A percentile compares a stretch with the other conserved stretches of the same genome.
These are phyloP conservation scores for Drosophila barbarae DNA, from an alignment of 2,888 invertebrate genomes.

Conservation along the genomic window DNA sequence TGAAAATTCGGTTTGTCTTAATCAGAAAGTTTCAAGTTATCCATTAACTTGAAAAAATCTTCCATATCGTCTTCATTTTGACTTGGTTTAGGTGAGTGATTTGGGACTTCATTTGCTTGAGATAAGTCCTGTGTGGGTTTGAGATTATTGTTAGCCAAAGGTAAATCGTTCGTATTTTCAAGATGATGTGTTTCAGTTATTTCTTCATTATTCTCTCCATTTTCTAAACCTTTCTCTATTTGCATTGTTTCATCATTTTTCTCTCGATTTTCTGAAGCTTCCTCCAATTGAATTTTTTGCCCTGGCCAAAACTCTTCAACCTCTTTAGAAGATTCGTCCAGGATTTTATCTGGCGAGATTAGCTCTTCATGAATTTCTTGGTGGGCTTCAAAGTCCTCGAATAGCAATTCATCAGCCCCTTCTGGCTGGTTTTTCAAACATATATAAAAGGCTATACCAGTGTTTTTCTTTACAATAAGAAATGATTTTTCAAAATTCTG, in stretches of 20 bases:
- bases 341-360: too few species aligned
- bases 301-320: background rate
- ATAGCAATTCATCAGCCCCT: too few species aligned
- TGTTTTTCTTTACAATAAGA: background rate
- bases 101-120: background rate
- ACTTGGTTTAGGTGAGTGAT: background rate
- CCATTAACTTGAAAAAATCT: background rate
- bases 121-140: background rate
- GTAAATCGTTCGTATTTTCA: background rate
- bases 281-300: background rate
- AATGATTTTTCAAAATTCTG: too few species aligned
- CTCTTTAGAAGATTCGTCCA: too few species aligned
- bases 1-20: background rate
- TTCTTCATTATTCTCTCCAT: too few species aligned
- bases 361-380: background rate
- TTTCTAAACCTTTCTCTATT: background rate
- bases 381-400: too few species aligned
- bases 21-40: background rate
- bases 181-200: background rate
- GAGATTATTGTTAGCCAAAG: background rate
- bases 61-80: background rate
- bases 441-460: background rate
- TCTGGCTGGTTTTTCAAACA: background rate
- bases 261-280: background rate
- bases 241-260: too few species aligned